Base-by-base conservation (phyloP, 2,888 invertebrate genomes). In the Parnassius apollo region DNA sequence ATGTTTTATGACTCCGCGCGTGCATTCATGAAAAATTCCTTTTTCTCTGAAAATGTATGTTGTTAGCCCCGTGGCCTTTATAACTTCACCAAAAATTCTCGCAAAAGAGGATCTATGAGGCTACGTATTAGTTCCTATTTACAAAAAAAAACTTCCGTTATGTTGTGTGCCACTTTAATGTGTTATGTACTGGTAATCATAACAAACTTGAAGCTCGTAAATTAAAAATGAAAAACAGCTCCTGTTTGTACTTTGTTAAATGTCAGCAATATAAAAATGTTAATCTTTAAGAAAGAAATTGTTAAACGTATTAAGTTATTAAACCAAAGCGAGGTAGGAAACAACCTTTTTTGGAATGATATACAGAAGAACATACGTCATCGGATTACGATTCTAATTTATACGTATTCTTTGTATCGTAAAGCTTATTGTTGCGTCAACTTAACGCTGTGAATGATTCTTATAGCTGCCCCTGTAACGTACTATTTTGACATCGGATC, bases 401-500 rank as follows among this genome's bases (percentile, higher is more conserved):
- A 87, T 87, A 80, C 75, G 81, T 82, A 81, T 83, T 81, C 78
- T 80, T 84, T 81, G 78, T 75, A 77, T 75, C 75, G 74, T 81
- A 78, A 81, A 76, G 76, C 75, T 76, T 77, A 82, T 84, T 83
- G 83, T 82, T 79, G 74, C 74, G 72, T 76, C 81, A 85, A 81
- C 85, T 88, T 86, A 86, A 82, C 80, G 81, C 75, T 71, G 72
- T 74, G 77, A 77, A 77, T 76, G 77, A 79, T 78, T 76, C 78
- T 77, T 77, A 78, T 75, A 75, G 74, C 75, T 75, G 72, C 73
- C 67, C 76, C 70, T 75, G 76, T 78, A 76, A 78, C 75, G 77
- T 78, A 77, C 81, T 90, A 86, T 90, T 91, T 88, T 90, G 91
- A 91, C 90, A 87, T 81, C 73, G 73, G 79, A 82, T 82, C 80